These are phyloP conservation scores for Paracyclopina nana DNA, from an alignment of 1,140 invertebrate species.

Conservation along the genomic window DNA sequence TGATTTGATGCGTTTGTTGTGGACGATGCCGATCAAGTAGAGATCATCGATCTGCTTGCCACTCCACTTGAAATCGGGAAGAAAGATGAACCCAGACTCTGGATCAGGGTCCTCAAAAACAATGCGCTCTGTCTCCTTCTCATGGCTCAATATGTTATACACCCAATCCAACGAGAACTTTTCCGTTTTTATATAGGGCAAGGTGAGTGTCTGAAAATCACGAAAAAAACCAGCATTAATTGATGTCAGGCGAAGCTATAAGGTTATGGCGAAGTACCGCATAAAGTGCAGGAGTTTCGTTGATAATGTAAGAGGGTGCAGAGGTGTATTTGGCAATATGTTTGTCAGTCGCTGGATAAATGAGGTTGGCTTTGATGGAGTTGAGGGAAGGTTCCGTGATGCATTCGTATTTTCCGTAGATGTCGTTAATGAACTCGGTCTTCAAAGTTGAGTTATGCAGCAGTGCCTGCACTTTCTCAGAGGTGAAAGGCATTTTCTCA, in stretches of 20 bases:
- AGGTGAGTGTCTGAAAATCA: conserved; percentile 8
- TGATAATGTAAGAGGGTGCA: conserved; percentile 47
- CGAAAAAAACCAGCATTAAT: not conserved
- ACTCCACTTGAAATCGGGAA: conserved; percentile 90
- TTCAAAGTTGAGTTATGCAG: not conserved
- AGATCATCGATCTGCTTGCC: conserved; percentile 48
- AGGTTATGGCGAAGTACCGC: no score
- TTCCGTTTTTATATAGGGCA: not conserved
- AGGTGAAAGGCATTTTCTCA: not conserved
- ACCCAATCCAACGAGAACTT: conserved; percentile 56
- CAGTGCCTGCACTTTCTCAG: not conserved
- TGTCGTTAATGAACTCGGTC: not conserved
- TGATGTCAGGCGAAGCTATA: not conserved
- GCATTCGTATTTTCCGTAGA: not conserved
- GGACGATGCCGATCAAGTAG: conserved; percentile 60
- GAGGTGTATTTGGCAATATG: conserved; percentile 66
- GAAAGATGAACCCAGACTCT: conserved; percentile 58
- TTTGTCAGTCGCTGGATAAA: conserved; percentile 76
- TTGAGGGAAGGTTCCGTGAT: conserved; percentile 6
- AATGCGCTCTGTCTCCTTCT: conserved; percentile 64
- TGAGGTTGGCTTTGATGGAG: conserved; percentile 53
- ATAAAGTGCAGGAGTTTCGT: conserved; percentile 39
- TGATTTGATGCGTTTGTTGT: conserved; percentile 49
- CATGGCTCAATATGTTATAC: conserved; percentile 80
- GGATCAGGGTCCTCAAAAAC: conserved; percentile 60